phyloP scores from a whole-genome alignment of 2,113 vertebrate genomes.

The Archilochus colubris region DNA sequence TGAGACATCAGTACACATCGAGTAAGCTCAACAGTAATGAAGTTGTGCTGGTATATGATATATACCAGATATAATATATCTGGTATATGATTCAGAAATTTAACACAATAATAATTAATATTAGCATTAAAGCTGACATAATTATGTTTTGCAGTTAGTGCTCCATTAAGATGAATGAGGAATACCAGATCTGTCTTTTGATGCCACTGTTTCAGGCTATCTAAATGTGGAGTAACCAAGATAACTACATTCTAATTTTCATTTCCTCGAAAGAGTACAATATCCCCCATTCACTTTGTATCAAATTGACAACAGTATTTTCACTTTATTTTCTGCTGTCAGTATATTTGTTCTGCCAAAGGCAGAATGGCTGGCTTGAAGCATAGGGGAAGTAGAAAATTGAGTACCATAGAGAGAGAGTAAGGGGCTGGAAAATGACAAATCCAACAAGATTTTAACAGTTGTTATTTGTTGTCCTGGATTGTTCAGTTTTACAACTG shows the following conservation, averaged over 20 bases:
- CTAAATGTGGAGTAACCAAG: slow-evolving; percentile 18
- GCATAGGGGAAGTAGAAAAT: background rate
- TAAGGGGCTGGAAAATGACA: background rate
- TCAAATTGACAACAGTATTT: background rate
- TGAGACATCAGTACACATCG: background rate
- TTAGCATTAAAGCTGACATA: background rate
- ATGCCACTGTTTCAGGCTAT: background rate
- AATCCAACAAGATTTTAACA: background rate
- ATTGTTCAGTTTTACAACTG: background rate
- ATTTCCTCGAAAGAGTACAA: slow-evolving; percentile 20
- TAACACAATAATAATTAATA: background rate
- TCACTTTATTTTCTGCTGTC: slow-evolving; percentile 7
- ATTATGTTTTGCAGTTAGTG: slow-evolving; percentile 33
- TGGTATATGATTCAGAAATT: background rate
- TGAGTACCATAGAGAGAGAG: background rate
- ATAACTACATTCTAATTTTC: slow-evolving; percentile 50
- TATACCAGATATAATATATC: background rate
- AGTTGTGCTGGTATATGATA: background rate
- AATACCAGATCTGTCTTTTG: background rate
- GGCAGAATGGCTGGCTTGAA: background rate
- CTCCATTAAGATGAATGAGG: background rate
- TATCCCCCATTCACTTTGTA: background rate
- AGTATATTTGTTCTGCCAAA: background rate
- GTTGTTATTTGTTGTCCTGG: background rate
- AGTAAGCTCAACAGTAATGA: background rate